Evolutionary conservation across 2,797 vertebrate genomes (phyloP).

Genomic region (Orientallactaga sibirica): DNA sequence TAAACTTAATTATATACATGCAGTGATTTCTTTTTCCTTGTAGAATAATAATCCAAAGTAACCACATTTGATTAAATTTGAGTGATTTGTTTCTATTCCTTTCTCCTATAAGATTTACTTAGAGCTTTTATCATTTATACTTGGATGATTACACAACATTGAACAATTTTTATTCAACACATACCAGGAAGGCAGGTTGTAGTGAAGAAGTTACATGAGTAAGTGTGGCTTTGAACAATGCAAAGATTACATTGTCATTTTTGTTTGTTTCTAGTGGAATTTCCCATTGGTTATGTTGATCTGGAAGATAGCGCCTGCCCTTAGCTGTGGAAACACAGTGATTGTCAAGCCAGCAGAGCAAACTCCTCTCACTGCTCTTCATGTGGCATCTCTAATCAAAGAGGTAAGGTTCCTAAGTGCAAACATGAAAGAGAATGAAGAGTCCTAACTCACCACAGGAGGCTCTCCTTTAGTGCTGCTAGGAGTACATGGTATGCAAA

Average conservation of each 20-base stretch:
- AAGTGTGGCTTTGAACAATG: constrained; percentile 27
- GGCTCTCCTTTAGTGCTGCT: background rate
- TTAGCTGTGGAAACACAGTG: constrained; percentile 94
- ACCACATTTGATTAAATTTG: background rate
- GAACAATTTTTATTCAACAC: background rate
- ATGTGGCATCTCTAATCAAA: constrained; percentile 94
- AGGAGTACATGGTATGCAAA: background rate
- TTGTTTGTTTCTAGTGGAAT: constrained; percentile 91
- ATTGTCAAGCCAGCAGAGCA: constrained; percentile 94
- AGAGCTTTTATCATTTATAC: constrained; percentile 4
- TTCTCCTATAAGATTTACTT: background rate
- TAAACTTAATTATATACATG: background rate
- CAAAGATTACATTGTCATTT: constrained; percentile 63
- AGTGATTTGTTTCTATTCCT: background rate
- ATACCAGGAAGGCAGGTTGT: background rate
- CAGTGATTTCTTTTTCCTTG: background rate
- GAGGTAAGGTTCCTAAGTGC: constrained; percentile 88
- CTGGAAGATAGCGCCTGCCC: constrained; percentile 94
- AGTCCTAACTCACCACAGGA: background rate
- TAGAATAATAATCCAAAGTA: constrained; percentile 46
- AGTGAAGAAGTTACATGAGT: constrained; percentile 1
- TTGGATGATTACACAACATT: background rate
- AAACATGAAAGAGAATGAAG: background rate
- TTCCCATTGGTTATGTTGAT: constrained; percentile 93
- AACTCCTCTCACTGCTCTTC: constrained; percentile 93